Conservation (phyloP, 2,797 vertebrate species). For the Pseudomugil gertrudae region DNA sequence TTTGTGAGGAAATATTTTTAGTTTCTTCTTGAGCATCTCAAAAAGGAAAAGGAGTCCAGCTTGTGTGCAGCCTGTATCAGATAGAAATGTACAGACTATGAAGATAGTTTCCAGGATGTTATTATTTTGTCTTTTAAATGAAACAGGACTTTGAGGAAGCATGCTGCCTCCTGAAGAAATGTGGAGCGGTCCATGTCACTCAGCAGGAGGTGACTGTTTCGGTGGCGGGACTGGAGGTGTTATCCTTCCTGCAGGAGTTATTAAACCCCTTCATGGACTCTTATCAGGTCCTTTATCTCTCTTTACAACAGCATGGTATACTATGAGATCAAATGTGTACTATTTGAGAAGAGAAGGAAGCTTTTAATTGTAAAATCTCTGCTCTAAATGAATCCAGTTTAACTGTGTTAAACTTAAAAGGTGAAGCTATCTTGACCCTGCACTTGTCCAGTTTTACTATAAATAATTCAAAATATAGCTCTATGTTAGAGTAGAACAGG, state of each 20-base stretch:
- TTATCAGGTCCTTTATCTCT: conserved; percentile 85
- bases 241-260: conserved; percentile 85
- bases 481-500: neutral
- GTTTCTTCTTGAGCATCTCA: no score
- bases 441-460: no score
- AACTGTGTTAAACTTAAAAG: no score
- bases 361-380: no score
- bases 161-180: conserved; percentile 86
- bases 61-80: no score
- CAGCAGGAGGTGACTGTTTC: conserved; percentile 80
- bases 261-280: conserved; percentile 90
- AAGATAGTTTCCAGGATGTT: neutral
- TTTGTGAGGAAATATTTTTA: no score
- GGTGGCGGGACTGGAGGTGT: conserved; percentile 72
- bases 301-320: neutral
- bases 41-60: no score
- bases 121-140: neutral
- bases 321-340: neutral
- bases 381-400: no score
- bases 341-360: neutral
- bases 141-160: conserved; percentile 96
- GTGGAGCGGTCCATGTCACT: conserved; percentile 77
- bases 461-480: no score
- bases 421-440: no score
- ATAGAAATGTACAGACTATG: no score